Evolutionary conservation across 2,113 vertebrate species (phyloP).

Genomic region (Halichoerus grypus): DNA sequence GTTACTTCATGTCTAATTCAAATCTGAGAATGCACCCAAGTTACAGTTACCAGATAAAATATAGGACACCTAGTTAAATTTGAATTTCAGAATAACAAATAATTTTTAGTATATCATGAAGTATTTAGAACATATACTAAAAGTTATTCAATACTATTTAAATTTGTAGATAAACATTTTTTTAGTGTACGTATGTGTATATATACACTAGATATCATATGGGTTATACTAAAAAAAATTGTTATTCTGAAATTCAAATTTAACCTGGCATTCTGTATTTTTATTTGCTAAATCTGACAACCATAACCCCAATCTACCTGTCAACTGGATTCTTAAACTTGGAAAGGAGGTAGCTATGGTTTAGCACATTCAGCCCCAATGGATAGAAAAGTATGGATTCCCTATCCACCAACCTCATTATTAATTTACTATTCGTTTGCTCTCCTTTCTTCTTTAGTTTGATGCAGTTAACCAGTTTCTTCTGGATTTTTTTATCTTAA

Average conservation of each 20-base stretch:
- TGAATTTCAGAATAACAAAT: not conserved
- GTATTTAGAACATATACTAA: not conserved
- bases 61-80: not conserved
- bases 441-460: not conserved
- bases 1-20: not conserved
- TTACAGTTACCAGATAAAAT: not conserved
- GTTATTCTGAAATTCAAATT: slow-evolving; percentile 2
- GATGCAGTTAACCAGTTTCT: not conserved
- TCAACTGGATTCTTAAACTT: not conserved
- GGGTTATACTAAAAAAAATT: not conserved
- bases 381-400: not conserved
- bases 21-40: not conserved
- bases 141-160: not conserved
- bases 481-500: not conserved
- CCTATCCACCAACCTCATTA: not conserved
- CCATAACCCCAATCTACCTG: not conserved
- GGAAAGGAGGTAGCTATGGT: not conserved
- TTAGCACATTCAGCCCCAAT: not conserved
- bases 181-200: not conserved
- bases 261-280: not conserved
- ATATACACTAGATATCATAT: not conserved
- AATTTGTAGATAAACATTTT: slow-evolving; percentile 2
- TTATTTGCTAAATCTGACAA: slow-evolving; percentile 25
- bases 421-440: not conserved
- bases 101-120: not conserved